Percentiles rank a stretch among this genome's conserved stretches.
Evolutionary conservation across 2,888 invertebrate species (phyloP).

Genomic region (Perizoma affinitatum): DNA sequence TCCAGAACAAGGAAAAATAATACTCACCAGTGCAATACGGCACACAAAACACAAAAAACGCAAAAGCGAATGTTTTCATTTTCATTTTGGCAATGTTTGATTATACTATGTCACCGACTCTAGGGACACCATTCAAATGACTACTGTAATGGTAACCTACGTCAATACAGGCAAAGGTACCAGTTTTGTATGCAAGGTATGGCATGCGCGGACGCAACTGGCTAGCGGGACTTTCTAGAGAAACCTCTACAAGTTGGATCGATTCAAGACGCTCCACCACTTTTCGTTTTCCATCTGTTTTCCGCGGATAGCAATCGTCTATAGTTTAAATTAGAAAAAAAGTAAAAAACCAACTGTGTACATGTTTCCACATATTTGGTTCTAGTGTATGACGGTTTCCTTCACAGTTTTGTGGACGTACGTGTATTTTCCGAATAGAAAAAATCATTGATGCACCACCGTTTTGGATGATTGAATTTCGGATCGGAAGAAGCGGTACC

Average conservation of each 20-base stretch:
- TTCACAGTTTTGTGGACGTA: too few species aligned
- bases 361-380: too few species aligned
- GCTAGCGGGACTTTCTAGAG: slow-evolving; percentile 82
- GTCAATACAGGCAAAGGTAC: slow-evolving; percentile 67
- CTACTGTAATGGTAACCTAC: slow-evolving; percentile 59
- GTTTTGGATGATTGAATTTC: too few species aligned
- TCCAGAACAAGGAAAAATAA: slow-evolving; percentile 17
- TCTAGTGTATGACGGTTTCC: too few species aligned
- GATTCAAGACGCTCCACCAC: slow-evolving; percentile 49
- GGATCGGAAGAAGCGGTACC: too few species aligned
- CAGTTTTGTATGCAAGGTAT: slow-evolving; percentile 78
- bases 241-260: slow-evolving; percentile 72
- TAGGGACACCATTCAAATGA: slow-evolving; percentile 77
- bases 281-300: slow-evolving; percentile 48
- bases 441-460: too few species aligned
- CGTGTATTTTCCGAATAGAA: too few species aligned
- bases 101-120: slow-evolving; percentile 59
- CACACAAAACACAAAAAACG: slow-evolving; percentile 52
- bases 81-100: slow-evolving; percentile 55
- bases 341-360: not conserved
- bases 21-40: slow-evolving; percentile 54
- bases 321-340: not conserved
- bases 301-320: not conserved
- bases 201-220: slow-evolving; percentile 68
- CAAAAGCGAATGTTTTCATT: slow-evolving; percentile 54